Conservation (phyloP, 2,113 vertebrate genomes). For the Calyptomena viridis region DNA sequence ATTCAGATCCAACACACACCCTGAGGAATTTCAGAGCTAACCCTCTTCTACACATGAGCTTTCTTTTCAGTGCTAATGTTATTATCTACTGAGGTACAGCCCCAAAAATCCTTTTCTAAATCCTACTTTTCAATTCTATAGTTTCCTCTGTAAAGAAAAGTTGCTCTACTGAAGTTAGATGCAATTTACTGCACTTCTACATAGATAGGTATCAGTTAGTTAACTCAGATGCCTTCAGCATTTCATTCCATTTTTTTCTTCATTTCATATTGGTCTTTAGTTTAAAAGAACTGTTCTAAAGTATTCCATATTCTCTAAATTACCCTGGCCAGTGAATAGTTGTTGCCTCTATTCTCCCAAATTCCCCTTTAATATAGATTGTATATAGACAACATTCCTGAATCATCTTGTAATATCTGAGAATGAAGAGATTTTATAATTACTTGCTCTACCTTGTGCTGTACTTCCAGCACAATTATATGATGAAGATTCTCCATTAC, state of each 20-base stretch:
- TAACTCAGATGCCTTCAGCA: background rate
- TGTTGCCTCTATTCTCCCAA: background rate
- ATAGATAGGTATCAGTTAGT: background rate
- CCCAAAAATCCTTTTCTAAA: background rate
- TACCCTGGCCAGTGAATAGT: background rate
- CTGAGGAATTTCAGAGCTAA: background rate
- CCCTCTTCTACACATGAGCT: background rate
- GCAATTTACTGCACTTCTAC: background rate
- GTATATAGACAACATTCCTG: background rate
- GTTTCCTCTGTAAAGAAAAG: background rate
- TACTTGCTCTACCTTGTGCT: background rate
- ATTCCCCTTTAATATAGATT: background rate
- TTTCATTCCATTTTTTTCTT: background rate
- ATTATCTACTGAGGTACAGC: background rate
- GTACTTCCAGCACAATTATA: background rate
- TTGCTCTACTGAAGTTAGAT: background rate
- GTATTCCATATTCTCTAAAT: background rate
- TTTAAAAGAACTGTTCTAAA: background rate
- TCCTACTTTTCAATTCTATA: background rate
- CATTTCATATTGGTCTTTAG: background rate
- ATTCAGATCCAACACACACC: background rate
- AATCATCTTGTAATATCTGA: background rate
- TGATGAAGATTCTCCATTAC: background rate
- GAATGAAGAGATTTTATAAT: background rate
- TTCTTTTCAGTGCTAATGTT: background rate